Percentiles rank a stretch among this genome's conserved stretches.
Conservation (phyloP, 2,113 vertebrate species). For the Pogona vitticeps region DNA sequence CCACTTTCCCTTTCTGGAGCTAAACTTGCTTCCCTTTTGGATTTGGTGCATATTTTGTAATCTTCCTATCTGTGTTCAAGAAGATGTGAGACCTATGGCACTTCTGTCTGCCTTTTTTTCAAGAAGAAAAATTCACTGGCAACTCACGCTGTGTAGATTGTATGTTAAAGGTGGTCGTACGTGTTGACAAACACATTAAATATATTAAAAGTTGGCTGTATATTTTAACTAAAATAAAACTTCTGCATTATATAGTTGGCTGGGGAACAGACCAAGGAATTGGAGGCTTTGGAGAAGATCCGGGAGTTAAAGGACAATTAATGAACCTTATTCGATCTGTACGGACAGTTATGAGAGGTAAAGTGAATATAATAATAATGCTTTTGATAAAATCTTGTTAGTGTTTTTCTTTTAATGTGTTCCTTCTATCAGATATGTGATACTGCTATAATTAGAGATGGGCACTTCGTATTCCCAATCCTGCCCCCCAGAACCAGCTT, state of each 20-base stretch:
- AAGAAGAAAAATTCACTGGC: too few relatives aligned
- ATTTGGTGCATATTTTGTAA: too few relatives aligned
- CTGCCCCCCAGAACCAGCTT: too few relatives aligned
- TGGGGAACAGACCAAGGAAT: slow-evolving; percentile 94
- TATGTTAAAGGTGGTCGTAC: too few relatives aligned
- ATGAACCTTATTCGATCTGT: slow-evolving; percentile 93
- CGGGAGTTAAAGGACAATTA: slow-evolving; percentile 93
- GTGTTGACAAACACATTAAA: too few relatives aligned
- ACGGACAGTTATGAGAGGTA: slow-evolving; percentile 95
- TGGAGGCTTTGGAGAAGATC: slow-evolving; percentile 95
- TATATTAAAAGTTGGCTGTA: background rate
- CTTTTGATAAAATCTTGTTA: accelerated
- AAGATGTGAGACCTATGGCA: too few relatives aligned
- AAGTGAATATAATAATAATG: background rate
- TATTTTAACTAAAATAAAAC: slow-evolving; percentile 28
- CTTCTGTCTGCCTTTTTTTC: too few relatives aligned
- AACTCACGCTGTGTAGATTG: too few relatives aligned
- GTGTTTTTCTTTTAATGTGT: slow-evolving; percentile 9
- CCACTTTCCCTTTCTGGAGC: too few relatives aligned
- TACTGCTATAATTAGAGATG: background rate
- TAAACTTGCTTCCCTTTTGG: too few relatives aligned
- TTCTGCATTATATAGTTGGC: slow-evolving; percentile 81
- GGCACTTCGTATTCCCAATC: too few relatives aligned
- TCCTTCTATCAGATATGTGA: background rate
- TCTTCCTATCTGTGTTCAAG: too few relatives aligned